Base-by-base conservation (phyloP, 2,888 invertebrate species). In the Actias luna region DNA sequence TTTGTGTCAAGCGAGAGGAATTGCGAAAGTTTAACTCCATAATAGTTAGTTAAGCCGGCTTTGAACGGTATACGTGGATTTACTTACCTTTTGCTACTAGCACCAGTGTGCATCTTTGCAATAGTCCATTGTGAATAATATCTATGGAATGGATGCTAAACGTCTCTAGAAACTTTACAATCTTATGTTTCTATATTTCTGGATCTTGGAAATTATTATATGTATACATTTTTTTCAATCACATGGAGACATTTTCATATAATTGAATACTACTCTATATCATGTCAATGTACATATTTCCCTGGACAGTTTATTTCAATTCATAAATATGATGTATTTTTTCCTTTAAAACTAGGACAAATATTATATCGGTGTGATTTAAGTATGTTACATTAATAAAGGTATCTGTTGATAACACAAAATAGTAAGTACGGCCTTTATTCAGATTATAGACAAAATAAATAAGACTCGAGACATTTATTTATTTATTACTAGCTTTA, bases 21-120 rank as follows among this genome's bases (percentile, higher is more conserved):
- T 67, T 66, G 60, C 65, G 65, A 66, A 72, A 75, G 70, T 73
- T 76, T 66, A 72, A 66, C 76, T 77, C 67, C 68, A 68, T 70
- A 71, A 73, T 71, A 71, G 74, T 77, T 71, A 71, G 74, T 77
- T 80, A 76, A 78, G 71, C 64, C 64, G 64, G 68, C 72, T 75
- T 73, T 76, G 72, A 76, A 68, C 68, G 66, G 67, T 69, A 70
- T 69, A 69, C 70, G 67, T 71, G 69, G 71, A 77, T 77, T 77
- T 80, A 78, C 78, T 75, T 73, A 75, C 70, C 69, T 74, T 71
- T 79, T 73, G 66, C 68, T 62, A 64, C 67, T 66, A 64, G 69
- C 63, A 22, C 62, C 63, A 61, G 68, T 67, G 63, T 66, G 66
- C 58, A 64, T 65, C 64, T 64, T 65, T 16, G 12, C 14, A 50